Evolutionary conservation across 2,888 invertebrate species (phyloP), one percentile per base, ranked within the genome.

Genomic region (Eupeodes luniger): DNA sequence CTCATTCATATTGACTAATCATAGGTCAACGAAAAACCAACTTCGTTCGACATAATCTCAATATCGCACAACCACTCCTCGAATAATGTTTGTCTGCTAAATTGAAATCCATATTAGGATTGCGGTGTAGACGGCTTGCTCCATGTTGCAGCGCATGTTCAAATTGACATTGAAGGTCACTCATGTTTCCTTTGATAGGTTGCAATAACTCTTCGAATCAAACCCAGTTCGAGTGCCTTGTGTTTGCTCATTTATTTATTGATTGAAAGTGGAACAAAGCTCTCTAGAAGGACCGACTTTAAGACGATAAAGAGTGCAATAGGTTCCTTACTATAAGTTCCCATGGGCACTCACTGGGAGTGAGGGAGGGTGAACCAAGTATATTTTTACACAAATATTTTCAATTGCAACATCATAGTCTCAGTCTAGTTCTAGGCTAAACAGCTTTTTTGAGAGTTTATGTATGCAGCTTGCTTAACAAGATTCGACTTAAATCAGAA

Each of bases 121-220:
- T 75, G 62, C 69, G 74, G 74, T 69, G 12, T n/a, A 51, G 9
- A n/a, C 6, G 66, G 67, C 64, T 47, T 67, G 59, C 62, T 53
- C 40, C 66, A 59, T 67, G 83, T 69, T 36, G 40, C 40, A 5
- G 9, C 27, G 36, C 64, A 47, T 75, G 59, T 75, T 36, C 27
- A 5, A 62, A 62, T 62, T 74, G 74, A 69, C 80, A 72, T 40
- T 51, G 84, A 88, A 88, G 87, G 87, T 84, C 74, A 75, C 40
- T 72, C 47, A 62, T 79, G 67, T 53, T 75, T 69, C 83, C 82
- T 83, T 86, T 86, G 86, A 86, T 81, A 40, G 40, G 87, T 84
- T 75, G 87, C 87, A 67, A 84, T 84, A 79, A 64, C 49, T 86
- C 57, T 74, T 67, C 69, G 79, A 66, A 82, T 79, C 61, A 61